These are phyloP conservation scores for Crocidura indochinensis DNA, from an alignment of 2,797 vertebrate genomes.

Conservation along the genomic window DNA sequence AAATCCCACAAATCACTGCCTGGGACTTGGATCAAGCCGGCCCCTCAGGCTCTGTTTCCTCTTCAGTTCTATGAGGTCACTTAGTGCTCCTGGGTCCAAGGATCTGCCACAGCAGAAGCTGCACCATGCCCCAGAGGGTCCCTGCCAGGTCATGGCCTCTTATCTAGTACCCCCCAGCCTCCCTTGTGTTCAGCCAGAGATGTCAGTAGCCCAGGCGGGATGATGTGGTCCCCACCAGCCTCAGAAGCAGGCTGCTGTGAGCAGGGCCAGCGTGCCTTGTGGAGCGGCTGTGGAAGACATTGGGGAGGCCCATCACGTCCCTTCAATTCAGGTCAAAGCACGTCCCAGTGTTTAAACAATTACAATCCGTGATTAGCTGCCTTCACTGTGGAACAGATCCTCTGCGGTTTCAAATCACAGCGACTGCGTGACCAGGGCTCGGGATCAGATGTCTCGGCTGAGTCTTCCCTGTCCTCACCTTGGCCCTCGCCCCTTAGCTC, in stretches of 20 bases:
- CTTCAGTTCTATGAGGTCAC: not conserved
- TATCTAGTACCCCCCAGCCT: accelerated
- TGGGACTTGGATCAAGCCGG: not conserved
- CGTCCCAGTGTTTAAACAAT: conserved; percentile 73
- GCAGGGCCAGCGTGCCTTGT: not conserved
- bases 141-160: not conserved
- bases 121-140: no score
- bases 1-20: not conserved
- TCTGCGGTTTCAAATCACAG: conserved; percentile 74
- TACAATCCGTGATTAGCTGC: conserved; percentile 81
- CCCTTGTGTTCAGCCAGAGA: not conserved
- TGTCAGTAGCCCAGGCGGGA: not conserved
- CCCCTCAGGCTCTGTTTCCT: not conserved
- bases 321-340: conserved; percentile 83
- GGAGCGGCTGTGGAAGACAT: not conserved
- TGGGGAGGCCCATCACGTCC: conserved; percentile 4
- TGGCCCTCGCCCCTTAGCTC: not conserved
- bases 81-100: not conserved
- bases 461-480: not conserved
- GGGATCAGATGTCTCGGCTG: conserved; percentile 40
- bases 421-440: no score
- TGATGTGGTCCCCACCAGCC: not conserved
- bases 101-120: no score
- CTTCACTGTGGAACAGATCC: conserved; percentile 76
- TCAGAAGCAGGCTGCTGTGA: not conserved